Base-by-base conservation (phyloP, 2,888 invertebrate genomes). In the Eurois occulta region DNA sequence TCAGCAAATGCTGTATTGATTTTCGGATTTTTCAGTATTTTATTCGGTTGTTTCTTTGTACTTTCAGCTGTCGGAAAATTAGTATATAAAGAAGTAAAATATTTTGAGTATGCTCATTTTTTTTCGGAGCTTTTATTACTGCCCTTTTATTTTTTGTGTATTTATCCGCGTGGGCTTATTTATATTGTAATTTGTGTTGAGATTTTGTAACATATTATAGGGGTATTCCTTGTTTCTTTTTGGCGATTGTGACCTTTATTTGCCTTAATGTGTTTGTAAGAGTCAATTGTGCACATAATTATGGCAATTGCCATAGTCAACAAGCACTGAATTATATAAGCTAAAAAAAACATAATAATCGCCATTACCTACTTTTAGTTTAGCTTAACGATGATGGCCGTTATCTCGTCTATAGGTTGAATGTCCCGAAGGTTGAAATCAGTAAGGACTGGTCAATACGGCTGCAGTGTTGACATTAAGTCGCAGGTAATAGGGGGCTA, bases 121-220 rank as follows among this genome's bases (percentile, higher is more conserved):
- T n/a, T n/a, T n/a, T n/a, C n/a, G n/a, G n/a, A n/a, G n/a, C n/a
- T n/a, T n/a, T n/a, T n/a, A n/a, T n/a, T n/a, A n/a, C n/a, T n/a
- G n/a, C n/a, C n/a, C n/a, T n/a, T n/a, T n/a, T n/a, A n/a, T 70
- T 65, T 74, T 55, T 68, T 13, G 32, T 48, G 28, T 69, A n/a
- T 46, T 64, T 64, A 60, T 66, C 8, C 35, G 16, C 32, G 24
- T 43, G 35, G 38, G 41, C 83, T 66, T 69, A 66, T 82, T 77
- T 80, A 72, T 62, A 65, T 62, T 58, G 35, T 35, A 62, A 66
- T 72, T 35, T 71, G 16, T 68, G 43, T 66, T 67, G 32, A 62
- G 55, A 69, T 72, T 69, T 13, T n/a, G 32, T 43, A 8, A 78
- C 28, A 38, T 60, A 48, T 46, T 65, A 10, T 13, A 11, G 16